Conservation (phyloP, 2,888 invertebrate species). For the Apantesis nais region DNA sequence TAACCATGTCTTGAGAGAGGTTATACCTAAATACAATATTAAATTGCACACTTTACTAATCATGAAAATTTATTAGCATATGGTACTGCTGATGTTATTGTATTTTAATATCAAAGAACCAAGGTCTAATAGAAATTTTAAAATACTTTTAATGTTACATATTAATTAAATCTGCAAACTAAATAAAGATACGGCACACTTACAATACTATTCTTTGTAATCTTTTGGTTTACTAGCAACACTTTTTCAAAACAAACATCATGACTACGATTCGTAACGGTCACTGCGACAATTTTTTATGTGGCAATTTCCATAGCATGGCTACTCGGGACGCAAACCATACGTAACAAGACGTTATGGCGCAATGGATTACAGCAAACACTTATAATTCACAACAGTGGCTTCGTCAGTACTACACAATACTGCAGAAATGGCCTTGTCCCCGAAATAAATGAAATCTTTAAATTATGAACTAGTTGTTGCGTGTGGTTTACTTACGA, state of each 20-base stretch:
- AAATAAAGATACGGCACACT: not conserved
- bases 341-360: slow-evolving; percentile 37
- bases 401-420: slow-evolving; percentile 12
- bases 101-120: not conserved
- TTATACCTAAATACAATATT: not conserved
- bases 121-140: not conserved
- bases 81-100: not conserved
- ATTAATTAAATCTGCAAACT: not conserved
- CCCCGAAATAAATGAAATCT: not conserved
- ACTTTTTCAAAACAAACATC: not conserved
- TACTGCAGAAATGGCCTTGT: not conserved
- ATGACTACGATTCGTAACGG: not conserved
- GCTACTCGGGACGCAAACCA: slow-evolving; percentile 31
- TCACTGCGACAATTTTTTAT: slow-evolving; percentile 13
- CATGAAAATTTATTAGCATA: not conserved
- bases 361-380: slow-evolving; percentile 30
- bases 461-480: not conserved
- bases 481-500: not conserved
- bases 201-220: not conserved
- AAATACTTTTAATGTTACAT: not conserved
- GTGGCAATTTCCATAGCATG: slow-evolving; percentile 30
- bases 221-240: not conserved
- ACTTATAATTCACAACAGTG: slow-evolving; percentile 17
- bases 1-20: not conserved
- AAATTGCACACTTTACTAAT: not conserved